Base-by-base conservation (phyloP, 2,797 vertebrate species). In the Poeciliopsis infans region DNA sequence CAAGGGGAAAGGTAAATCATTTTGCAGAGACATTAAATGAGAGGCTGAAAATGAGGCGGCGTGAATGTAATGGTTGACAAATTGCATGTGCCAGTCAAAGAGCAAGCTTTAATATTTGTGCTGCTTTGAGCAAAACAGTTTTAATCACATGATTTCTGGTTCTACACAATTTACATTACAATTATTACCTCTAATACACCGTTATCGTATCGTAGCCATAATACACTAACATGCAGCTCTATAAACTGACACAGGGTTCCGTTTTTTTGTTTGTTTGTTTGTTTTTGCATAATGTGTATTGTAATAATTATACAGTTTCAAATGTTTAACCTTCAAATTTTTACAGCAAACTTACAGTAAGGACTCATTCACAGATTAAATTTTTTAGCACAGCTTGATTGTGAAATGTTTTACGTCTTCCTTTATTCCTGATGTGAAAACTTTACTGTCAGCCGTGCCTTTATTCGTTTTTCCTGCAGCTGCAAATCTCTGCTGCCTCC, bases 401-500 rank as follows among this genome's bases (percentile, higher is more conserved):
- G 75, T 55, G n/a, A 73, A 72, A 70, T 51, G 7, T 51, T 85
- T 83, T 74, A 23, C n/a, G 16, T 77, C 49, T 83, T 76, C 33
- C 57, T 82, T 43, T 41, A 13, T 71, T 85, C 49, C 79, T 79
- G 25, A 75, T 78, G 43, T 73, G 39, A 85, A 71, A 78, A 83
- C 70, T 71, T 61, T 15, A 53, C 55, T 74, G 75, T 76, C 80
- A 79, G 78, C 39, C 75, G 55, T 39, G 41, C 39, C 76, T 80
- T 76, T 51, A 69, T 82, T 81, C 59, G 68, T 79, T 80, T 74
- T 75, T 76, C 74, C 81, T 74, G 79, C 39, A 88, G 83, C 81
- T 78, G 75, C 72, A 1, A 71, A 57, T 70, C 75, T 80, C 83
- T 33, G 36, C 28, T 70, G 36, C 77, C 15, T 4, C 81, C 3